phyloP scores from a whole-genome alignment of 2,888 invertebrate species.

The Rhaphigaster nebulosa region DNA sequence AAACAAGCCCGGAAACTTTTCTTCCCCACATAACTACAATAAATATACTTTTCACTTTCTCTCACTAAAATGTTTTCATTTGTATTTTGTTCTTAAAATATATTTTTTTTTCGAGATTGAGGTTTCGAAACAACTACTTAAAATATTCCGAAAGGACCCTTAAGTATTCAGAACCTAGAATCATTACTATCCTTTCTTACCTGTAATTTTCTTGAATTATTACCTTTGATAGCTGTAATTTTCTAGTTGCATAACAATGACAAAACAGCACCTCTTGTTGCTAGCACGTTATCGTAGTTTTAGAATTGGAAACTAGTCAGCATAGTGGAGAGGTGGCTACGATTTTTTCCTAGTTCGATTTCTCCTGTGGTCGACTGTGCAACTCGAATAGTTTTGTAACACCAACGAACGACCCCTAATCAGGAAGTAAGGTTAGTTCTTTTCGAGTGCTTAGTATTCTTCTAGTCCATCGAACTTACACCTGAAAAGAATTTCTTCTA shows the following conservation, averaged over 20 bases:
- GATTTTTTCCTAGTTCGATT: conserved; percentile 13
- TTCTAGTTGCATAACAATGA: conserved; percentile 24
- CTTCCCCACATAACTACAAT: too few species aligned
- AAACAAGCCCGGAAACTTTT: too few species aligned
- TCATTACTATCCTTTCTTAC: background rate
- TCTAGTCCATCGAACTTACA: background rate
- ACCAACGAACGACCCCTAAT: background rate
- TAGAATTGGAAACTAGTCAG: background rate
- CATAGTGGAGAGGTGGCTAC: background rate
- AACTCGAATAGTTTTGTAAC: conserved; percentile 27
- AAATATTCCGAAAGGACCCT: background rate
- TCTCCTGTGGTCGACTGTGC: conserved; percentile 26
- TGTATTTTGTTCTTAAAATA: background rate
- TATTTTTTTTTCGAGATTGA: background rate
- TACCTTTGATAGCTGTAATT: background rate
- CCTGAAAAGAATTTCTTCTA: background rate
- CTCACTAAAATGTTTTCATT: background rate
- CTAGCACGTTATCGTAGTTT: background rate
- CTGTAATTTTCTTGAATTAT: background rate
- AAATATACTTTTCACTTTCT: background rate
- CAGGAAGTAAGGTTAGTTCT: background rate
- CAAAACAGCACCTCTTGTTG: background rate
- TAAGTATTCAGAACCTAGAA: background rate
- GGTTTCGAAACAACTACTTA: background rate
- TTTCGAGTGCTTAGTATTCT: background rate